A percentile compares a stretch with the other conserved stretches of the same genome.
phyloP scores from a whole-genome alignment of 2,888 invertebrate genomes.

The Epinotia brunnichana region DNA sequence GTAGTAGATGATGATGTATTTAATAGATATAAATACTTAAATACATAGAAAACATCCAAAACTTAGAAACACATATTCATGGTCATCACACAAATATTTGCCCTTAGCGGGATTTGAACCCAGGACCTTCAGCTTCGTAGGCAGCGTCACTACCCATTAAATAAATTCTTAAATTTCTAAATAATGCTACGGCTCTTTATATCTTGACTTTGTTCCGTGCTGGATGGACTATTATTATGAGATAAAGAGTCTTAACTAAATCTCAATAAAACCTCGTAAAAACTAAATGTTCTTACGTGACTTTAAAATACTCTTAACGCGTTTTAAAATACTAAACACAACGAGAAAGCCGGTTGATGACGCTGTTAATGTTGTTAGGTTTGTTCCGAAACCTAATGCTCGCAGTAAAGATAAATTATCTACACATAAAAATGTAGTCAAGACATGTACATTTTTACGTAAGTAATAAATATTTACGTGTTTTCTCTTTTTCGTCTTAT shows the following conservation, averaged over 20 bases:
- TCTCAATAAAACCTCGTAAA: neutral
- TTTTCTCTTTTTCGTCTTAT: neutral
- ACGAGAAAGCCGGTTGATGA: neutral
- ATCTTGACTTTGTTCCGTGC: no score
- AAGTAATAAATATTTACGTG: constrained; percentile 4
- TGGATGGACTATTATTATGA: no score
- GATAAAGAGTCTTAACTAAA: neutral
- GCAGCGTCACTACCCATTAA: no score
- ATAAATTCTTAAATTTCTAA: no score
- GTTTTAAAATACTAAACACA: constrained; percentile 1
- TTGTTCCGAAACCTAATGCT: constrained; percentile 8
- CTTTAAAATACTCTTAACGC: neutral
- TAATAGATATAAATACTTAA: no score
- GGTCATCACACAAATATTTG: no score
- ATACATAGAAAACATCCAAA: no score
- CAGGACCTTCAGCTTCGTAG: no score
- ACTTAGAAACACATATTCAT: no score
- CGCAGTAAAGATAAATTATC: constrained; percentile 22
- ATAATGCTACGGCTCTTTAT: no score
- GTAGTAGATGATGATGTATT: no score
- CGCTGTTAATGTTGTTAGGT: neutral
- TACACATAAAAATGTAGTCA: constrained; percentile 19
- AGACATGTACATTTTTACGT: constrained; percentile 2
- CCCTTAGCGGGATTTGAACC: no score
- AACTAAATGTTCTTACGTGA: neutral